Evolutionary conservation across 2,888 invertebrate genomes (phyloP).

Genomic region (Hyposoter dolosus): DNA sequence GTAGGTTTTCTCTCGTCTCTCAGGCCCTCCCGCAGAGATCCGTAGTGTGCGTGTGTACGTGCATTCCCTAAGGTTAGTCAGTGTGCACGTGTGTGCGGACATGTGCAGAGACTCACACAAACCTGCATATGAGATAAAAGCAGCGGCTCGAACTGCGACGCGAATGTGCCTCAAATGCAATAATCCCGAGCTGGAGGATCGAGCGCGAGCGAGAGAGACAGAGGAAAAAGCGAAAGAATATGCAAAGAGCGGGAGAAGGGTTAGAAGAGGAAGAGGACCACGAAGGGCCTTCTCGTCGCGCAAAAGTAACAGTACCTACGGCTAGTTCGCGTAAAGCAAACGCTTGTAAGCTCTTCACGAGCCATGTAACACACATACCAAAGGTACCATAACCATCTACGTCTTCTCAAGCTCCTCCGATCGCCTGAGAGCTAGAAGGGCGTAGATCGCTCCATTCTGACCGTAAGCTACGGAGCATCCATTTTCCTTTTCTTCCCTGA

Average conservation of each 20-base stretch:
- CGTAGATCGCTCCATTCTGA: not conserved
- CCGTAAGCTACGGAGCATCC: not conserved
- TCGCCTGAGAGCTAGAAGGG: not conserved
- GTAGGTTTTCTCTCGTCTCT: conserved; percentile 30
- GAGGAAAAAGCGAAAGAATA: conserved; percentile 3
- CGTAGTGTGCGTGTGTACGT: not conserved
- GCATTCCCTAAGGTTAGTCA: not conserved
- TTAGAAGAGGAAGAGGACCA: conserved; percentile 72
- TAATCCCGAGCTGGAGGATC: not conserved
- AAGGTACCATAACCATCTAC: not conserved
- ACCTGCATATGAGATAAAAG: conserved; percentile 16
- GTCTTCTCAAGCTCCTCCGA: not conserved
- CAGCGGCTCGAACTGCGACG: conserved; percentile 47
- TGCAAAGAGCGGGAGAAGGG: conserved; percentile 22
- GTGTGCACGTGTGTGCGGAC: not conserved
- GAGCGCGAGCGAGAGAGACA: conserved; percentile 8
- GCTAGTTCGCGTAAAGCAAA: conserved; percentile 82
- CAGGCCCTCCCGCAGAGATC: conserved; percentile 27
- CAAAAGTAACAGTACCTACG: conserved; percentile 83
- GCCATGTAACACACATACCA: conserved; percentile 18
- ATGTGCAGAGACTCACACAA: conserved; percentile 44
- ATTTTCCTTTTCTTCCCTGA: not conserved
- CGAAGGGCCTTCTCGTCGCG: conserved; percentile 79
- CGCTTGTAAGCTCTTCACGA: conserved; percentile 69
- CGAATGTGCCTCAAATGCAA: conserved; percentile 27